phyloP scores from a whole-genome alignment of 2,888 invertebrate species.

The Chromoteleia sp. region DNA sequence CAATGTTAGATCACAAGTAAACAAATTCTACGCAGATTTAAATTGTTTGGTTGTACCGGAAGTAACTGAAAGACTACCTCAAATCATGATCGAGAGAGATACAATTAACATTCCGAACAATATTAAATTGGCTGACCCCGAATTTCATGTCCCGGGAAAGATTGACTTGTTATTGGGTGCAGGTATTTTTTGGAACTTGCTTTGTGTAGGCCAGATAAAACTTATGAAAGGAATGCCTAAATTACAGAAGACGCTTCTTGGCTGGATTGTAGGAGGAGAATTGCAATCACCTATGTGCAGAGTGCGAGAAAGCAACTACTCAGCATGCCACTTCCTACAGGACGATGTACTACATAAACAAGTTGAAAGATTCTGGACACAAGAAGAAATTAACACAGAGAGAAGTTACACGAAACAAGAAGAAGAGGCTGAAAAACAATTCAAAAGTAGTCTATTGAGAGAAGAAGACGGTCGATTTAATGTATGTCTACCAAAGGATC shows the following conservation, averaged over 20 bases:
- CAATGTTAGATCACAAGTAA: background rate
- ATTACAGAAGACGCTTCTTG: no score
- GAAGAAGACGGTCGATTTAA: background rate
- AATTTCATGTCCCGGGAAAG: conserved; percentile 9
- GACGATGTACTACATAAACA: background rate
- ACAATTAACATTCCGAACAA: conserved; percentile 12
- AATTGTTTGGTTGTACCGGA: conserved; percentile 23
- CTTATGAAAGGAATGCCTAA: conserved; percentile 4
- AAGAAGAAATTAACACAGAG: background rate
- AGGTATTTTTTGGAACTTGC: conserved; percentile 19
- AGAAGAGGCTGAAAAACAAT: background rate
- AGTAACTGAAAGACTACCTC: conserved; percentile 11
- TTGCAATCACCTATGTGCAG: no score
- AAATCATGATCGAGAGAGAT: background rate
- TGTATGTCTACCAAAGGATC: background rate
- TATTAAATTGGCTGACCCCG: conserved; percentile 20
- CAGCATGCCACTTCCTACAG: background rate
- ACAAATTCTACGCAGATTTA: conserved; percentile 2
- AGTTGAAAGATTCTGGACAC: background rate
- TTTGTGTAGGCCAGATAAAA: no score
- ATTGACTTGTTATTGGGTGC: conserved; percentile 33
- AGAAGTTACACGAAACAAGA: no score
- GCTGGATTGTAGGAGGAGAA: no score
- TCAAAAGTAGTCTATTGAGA: background rate
- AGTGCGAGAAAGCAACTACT: no score